Conservation (phyloP, 1,140 invertebrate genomes). For the Caenorhabditis latens region DNA sequence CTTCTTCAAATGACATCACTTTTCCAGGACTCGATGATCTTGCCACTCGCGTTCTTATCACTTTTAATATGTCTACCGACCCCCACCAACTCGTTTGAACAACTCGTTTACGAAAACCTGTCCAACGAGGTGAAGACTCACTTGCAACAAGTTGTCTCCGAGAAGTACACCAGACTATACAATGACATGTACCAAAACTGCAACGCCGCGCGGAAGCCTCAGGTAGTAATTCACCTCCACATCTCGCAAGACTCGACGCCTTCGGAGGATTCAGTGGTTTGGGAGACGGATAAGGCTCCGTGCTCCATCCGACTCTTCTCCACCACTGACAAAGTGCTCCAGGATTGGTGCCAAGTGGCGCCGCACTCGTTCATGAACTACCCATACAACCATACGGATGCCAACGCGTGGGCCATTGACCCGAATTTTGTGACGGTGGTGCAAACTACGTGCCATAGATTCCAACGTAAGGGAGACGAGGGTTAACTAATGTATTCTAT, state of each 20-base stretch:
- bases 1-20: too few relatives aligned
- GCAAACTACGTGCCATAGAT: background rate
- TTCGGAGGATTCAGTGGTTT: background rate
- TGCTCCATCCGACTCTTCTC: background rate
- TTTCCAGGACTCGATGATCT: too few relatives aligned
- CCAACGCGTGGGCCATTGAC: background rate
- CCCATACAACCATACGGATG: background rate
- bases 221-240: background rate
- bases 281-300: background rate
- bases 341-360: background rate
- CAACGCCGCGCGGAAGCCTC: background rate
- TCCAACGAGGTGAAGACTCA: too few relatives aligned
- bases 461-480: background rate
- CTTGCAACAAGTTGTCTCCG: too few relatives aligned
- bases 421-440: background rate
- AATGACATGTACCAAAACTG: constrained; percentile 1
- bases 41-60: too few relatives aligned
- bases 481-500: too few relatives aligned
- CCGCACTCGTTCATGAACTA: background rate
- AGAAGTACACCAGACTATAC: background rate
- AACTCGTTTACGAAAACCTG: too few relatives aligned
- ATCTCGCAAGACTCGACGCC: background rate
- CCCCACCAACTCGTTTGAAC: too few relatives aligned
- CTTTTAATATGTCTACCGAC: too few relatives aligned
- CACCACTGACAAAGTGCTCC: background rate